These are phyloP conservation scores for Vollenhovia emeryi DNA, from an alignment of 1,140 invertebrate species.

Conservation along the genomic window DNA sequence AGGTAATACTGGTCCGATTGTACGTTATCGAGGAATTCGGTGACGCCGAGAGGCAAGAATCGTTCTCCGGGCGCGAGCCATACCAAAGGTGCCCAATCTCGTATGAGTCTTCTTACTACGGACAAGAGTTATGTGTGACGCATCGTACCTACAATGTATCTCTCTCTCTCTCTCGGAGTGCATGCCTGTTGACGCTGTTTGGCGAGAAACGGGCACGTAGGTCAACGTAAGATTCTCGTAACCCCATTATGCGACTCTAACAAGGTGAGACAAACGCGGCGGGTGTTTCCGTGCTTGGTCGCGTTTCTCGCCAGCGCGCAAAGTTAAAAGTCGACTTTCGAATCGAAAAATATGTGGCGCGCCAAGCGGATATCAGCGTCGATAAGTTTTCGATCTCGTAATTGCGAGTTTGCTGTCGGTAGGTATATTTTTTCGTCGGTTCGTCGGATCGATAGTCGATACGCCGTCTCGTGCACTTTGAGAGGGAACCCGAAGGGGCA, in stretches of 20 bases:
- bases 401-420: too few relatives aligned
- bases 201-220: slow-evolving; percentile 2
- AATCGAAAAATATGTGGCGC: too few relatives aligned
- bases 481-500: too few relatives aligned
- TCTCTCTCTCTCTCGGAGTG: background rate
- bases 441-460: too few relatives aligned
- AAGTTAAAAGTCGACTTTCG: too few relatives aligned
- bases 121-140: too few relatives aligned
- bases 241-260: slow-evolving; percentile 28
- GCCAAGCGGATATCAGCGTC: too few relatives aligned
- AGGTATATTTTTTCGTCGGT: too few relatives aligned
- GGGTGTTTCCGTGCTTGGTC: background rate
- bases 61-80: slow-evolving; percentile 88
- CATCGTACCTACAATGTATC: too few relatives aligned
- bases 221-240: slow-evolving; percentile 26
- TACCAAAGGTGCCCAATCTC: slow-evolving; percentile 88
- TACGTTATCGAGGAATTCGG: slow-evolving; percentile 87
- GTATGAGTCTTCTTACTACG: slow-evolving; percentile 85
- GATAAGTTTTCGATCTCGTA: too few relatives aligned
- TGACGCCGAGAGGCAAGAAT: slow-evolving; percentile 87
- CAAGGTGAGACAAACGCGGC: background rate
- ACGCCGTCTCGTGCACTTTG: too few relatives aligned
- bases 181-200: too few relatives aligned
- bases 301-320: background rate
- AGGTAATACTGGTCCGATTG: slow-evolving; percentile 84